Evolutionary conservation across 2,113 vertebrate genomes (phyloP).

Genomic region (Connochaetes taurinus): DNA sequence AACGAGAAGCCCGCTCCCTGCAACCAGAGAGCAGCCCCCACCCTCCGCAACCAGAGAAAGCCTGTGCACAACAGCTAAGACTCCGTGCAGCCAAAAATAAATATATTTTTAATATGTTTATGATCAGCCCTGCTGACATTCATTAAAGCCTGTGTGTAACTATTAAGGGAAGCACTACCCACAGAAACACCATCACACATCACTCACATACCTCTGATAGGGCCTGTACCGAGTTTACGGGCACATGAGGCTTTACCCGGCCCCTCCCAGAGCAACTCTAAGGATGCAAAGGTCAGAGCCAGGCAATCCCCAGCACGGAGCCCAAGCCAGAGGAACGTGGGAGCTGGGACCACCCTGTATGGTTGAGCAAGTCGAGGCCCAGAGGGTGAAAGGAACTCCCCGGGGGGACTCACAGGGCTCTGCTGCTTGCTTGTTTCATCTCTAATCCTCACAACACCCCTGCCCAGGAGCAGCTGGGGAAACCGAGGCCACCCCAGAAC

Average conservation of each 20-base stretch:
- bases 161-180: neutral
- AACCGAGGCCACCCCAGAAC: neutral
- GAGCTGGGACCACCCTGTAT: rapidly evolving
- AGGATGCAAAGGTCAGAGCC: neutral
- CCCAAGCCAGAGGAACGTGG: rapidly evolving
- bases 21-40: neutral
- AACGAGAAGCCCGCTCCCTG: neutral
- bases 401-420: rapidly evolving
- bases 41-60: neutral
- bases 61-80: neutral
- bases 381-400: neutral
- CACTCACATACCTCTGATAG: neutral
- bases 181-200: neutral
- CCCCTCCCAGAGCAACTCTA: neutral
- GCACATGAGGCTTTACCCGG: rapidly evolving
- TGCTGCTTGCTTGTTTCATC: neutral
- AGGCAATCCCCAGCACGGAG: neutral
- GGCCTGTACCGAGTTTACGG: rapidly evolving
- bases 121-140: neutral
- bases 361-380: neutral
- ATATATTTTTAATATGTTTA: neutral
- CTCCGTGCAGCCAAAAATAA: neutral
- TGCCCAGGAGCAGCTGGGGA: neutral
- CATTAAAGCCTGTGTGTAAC: neutral
- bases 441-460: neutral